A percentile compares a stretch with the other conserved stretches of the same genome.
phyloP scores from a whole-genome alignment of 2,888 invertebrate genomes.

The Bugula neritina region DNA sequence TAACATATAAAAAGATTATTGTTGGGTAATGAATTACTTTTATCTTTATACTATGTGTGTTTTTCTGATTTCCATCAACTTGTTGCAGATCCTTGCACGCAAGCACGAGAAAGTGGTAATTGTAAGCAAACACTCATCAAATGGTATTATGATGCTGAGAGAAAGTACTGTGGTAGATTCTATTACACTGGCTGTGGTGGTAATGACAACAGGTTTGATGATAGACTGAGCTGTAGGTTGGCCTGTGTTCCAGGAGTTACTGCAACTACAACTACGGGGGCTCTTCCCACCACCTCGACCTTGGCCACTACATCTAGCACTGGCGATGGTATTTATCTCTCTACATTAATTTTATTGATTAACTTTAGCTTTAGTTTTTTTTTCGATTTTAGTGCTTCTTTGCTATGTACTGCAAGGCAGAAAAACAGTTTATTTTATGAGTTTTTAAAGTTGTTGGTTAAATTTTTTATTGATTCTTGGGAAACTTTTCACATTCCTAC shows the following conservation, averaged over 20 bases:
- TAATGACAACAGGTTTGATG: conserved; percentile 30
- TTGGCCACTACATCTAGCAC: no score
- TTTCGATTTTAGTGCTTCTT: no score
- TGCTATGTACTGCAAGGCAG: no score
- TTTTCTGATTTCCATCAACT: background rate
- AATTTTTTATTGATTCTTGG: no score
- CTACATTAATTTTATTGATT: no score
- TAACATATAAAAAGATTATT: background rate
- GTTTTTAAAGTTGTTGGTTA: no score
- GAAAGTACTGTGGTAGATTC: conserved; percentile 31
- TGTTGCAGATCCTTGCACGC: background rate
- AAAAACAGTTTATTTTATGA: no score
- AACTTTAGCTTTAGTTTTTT: no score
- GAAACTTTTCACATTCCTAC: no score
- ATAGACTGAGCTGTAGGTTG: background rate
- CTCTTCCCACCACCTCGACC: background rate
- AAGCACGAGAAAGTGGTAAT: background rate
- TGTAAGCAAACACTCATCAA: conserved; percentile 13
- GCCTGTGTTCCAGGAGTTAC: background rate
- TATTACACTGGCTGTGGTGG: conserved; percentile 30
- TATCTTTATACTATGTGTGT: no score
- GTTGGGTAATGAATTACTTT: no score
- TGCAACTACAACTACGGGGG: background rate
- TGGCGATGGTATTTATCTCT: no score
- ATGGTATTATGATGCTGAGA: conserved; percentile 33